Base-by-base conservation (phyloP, 2,113 vertebrate species). In the Lampris incognitus region DNA sequence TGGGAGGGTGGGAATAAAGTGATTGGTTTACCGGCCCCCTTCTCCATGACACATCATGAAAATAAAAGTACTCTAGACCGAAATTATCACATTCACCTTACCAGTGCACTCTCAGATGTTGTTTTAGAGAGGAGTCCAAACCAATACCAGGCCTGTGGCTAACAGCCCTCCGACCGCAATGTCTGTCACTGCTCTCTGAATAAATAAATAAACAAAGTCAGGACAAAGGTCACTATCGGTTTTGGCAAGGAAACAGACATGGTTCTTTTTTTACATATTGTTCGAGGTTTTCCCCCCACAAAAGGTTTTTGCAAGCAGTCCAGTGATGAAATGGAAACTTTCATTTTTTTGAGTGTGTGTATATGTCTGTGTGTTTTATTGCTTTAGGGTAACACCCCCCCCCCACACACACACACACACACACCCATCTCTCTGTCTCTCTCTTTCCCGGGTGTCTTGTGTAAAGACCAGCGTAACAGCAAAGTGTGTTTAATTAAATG, bases 81-180 rank as follows among this genome's bases (percentile, higher is more conserved):
- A 91, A 93, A 94, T 94, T 87, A 94, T 94, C 92, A 90, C 92
- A 77, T 94, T 90, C 91, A 94, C 93, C 94, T 94, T 94, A 87
- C 65, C 83, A 84, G 84, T 91, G 92, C 91, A 89, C 92, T 89
- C 89, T 91, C 84, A 76, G 61, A 85, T 94, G 92, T 94, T 94
- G 90, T 94, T 94, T 87, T 91, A 92, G 91, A 86, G 86, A 82
- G 49, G 75, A 63, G 69, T 91, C 92, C 94, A 94, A 89, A 93
- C 91, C 93, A 88, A 80, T 71, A 52, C 87, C 87, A 82, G 70
- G 91, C 89, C 82, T 91, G 92, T 58, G 91, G 94, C 89, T 74
- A 84, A 86, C 87, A 87, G 87, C 82, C 84, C 64, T 84, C 85
- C 68, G 57, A 90, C 94, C 93, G 82, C 93, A 87, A 82, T 73